These are phyloP conservation scores for Euglossa dilemma DNA, from an alignment of 1,140 invertebrate species.

Conservation along the genomic window DNA sequence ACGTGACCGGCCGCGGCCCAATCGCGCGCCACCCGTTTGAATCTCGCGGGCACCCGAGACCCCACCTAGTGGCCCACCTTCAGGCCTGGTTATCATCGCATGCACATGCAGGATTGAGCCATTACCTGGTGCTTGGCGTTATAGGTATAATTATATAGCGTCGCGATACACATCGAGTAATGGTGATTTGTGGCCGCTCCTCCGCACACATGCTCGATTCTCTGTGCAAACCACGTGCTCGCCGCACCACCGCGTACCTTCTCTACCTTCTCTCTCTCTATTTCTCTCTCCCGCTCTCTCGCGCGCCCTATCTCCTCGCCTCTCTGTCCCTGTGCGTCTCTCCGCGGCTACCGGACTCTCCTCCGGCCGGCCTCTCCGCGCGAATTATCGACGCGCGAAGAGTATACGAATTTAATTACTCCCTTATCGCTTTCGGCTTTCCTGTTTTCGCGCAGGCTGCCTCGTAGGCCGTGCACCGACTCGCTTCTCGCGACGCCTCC, in stretches of 20 bases:
- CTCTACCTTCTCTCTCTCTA: not conserved
- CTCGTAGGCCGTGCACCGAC: not conserved
- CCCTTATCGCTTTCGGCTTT: slow-evolving; percentile 18
- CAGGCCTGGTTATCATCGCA: slow-evolving; percentile 76
- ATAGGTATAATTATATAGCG: slow-evolving; percentile 82
- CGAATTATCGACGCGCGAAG: slow-evolving; percentile 51
- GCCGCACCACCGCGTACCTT: slow-evolving; percentile 46
- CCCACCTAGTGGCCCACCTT: slow-evolving; percentile 61
- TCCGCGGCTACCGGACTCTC: slow-evolving; percentile 20
- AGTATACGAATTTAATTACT: slow-evolving; percentile 50
- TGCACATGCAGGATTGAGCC: slow-evolving; percentile 82
- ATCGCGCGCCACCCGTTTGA: slow-evolving; percentile 62
- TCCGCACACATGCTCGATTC: slow-evolving; percentile 62
- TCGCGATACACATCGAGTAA: slow-evolving; percentile 82
- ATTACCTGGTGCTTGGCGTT: slow-evolving; percentile 81
- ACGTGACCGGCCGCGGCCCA: slow-evolving; percentile 67
- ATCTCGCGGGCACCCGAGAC: slow-evolving; percentile 69
- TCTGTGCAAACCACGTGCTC: slow-evolving; percentile 59
- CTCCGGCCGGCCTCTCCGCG: slow-evolving; percentile 12
- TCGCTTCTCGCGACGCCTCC: not conserved
- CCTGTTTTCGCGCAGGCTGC: slow-evolving; percentile 30
- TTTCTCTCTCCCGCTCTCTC: not conserved
- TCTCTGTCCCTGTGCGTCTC: not conserved
- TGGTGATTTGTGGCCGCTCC: slow-evolving; percentile 80
- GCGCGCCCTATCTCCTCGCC: not conserved